Conservation (phyloP, 2,888 invertebrate genomes). For the Ormyrus rosae region DNA sequence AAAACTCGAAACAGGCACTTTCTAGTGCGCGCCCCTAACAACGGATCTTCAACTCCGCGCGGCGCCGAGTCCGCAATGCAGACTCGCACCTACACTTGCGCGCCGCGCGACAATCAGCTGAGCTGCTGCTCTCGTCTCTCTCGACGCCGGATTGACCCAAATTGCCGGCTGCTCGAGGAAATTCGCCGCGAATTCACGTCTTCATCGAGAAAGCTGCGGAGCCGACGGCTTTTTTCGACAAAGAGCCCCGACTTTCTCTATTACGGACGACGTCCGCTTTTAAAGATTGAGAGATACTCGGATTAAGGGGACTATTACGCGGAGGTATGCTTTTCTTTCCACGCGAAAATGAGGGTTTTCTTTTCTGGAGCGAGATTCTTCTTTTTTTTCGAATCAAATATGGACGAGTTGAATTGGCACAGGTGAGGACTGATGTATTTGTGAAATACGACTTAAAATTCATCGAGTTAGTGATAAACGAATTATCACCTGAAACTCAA, state of each 20-base stretch:
- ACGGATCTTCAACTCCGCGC: neutral
- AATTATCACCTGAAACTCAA: too few relatives aligned
- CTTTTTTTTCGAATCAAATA: too few relatives aligned
- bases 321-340: too few relatives aligned
- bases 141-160: slow-evolving; percentile 26
- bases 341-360: too few relatives aligned
- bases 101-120: neutral
- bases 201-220: neutral
- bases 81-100: neutral
- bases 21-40: neutral
- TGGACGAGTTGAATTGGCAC: too few relatives aligned
- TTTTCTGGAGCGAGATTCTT: too few relatives aligned
- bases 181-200: slow-evolving; percentile 24
- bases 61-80: neutral
- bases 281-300: too few relatives aligned
- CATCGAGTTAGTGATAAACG: too few relatives aligned
- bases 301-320: too few relatives aligned
- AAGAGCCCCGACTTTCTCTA: neutral
- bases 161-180: slow-evolving; percentile 19
- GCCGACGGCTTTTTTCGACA: neutral
- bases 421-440: too few relatives aligned
- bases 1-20: neutral
- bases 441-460: too few relatives aligned
- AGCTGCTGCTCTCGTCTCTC: neutral
- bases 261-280: neutral